A percentile compares a stretch with the other conserved stretches of the same genome.
These are phyloP conservation scores for Penaeus monodon DNA, from an alignment of 2,888 invertebrate genomes.

Conservation along the genomic window DNA sequence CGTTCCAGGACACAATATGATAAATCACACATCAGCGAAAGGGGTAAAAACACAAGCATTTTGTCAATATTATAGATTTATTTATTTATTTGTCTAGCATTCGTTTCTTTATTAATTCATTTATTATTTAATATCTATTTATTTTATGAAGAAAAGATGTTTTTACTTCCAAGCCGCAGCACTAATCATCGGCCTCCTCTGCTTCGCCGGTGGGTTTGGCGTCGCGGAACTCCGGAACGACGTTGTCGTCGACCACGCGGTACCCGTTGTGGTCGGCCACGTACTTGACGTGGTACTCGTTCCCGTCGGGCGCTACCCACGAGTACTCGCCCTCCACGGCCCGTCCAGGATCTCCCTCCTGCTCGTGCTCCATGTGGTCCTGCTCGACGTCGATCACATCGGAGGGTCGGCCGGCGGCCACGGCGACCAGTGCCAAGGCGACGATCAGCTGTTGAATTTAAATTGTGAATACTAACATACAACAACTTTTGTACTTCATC, in stretches of 20 bases:
- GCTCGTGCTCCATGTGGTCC: slow-evolving; percentile 55
- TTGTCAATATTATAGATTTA: no score
- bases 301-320: slow-evolving; percentile 50
- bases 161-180: no score
- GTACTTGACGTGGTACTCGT: slow-evolving; percentile 56
- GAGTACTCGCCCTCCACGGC: slow-evolving; percentile 61
- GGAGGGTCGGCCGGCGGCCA: slow-evolving; percentile 45
- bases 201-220: slow-evolving; percentile 8
- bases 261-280: slow-evolving; percentile 49
- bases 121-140: no score
- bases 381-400: slow-evolving; percentile 60
- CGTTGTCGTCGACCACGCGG: slow-evolving; percentile 37
- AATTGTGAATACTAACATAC: no score
- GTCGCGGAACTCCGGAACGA: not conserved
- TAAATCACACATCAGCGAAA: no score
- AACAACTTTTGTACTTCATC: no score
- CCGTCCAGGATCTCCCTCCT: slow-evolving; percentile 50
- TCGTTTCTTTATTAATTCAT: no score
- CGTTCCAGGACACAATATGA: no score
- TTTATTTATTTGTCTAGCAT: no score
- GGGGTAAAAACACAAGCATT: no score
- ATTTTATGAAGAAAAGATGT: no score
- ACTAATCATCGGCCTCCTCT: not conserved
- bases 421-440: slow-evolving; percentile 16
- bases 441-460: no score